These are phyloP conservation scores for Caenorhabditis remanei DNA, from an alignment of 1,140 invertebrate species.

Conservation along the genomic window DNA sequence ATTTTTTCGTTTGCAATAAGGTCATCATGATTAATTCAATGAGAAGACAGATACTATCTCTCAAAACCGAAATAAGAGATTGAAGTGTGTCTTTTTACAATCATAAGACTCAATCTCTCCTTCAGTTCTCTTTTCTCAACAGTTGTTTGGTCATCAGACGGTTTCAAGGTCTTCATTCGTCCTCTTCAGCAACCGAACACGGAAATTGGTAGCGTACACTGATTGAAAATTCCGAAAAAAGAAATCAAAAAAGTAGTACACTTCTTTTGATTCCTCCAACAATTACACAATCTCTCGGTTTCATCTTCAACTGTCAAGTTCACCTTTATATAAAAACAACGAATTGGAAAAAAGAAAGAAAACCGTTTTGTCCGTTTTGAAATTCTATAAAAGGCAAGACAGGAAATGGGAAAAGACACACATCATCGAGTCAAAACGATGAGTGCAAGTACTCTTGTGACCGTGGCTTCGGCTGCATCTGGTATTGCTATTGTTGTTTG, in stretches of 20 bases:
- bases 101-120: constrained; percentile 27
- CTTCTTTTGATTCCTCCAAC: neutral
- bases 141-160: constrained; percentile 21
- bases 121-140: constrained; percentile 29
- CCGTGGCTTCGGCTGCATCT: constrained; percentile 56
- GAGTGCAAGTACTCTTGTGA: constrained; percentile 53
- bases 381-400: constrained; percentile 33
- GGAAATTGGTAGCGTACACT: constrained; percentile 46
- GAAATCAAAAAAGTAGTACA: constrained; percentile 37
- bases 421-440: constrained; percentile 34
- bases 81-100: neutral
- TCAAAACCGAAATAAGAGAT: neutral
- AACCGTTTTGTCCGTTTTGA: neutral
- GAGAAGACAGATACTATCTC: neutral
- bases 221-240: constrained; percentile 40
- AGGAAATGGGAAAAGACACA: constrained; percentile 28
- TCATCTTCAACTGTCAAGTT: constrained; percentile 41
- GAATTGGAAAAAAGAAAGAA: neutral
- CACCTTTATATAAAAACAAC: constrained; percentile 2
- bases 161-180: constrained; percentile 36
- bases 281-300: neutral
- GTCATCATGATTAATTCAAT: neutral
- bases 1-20: neutral
- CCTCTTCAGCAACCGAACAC: constrained; percentile 4
- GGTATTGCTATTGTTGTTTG: constrained; percentile 62